Conservation (phyloP, 2,888 invertebrate species). For the Watsonalla cultraria region DNA sequence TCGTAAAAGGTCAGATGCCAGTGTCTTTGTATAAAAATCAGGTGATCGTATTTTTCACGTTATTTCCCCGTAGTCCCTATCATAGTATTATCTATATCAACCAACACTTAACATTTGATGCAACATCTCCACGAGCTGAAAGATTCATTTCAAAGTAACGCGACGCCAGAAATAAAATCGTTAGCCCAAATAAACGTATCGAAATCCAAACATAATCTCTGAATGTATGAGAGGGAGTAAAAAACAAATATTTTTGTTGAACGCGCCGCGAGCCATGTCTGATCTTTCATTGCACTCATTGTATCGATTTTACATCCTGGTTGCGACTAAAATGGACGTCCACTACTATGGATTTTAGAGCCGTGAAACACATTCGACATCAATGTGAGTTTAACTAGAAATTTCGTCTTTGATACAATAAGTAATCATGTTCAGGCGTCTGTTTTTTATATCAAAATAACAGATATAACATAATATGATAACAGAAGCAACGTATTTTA, state of each 20-base stretch:
- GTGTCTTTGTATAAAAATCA: no score
- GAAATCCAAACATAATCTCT: slow-evolving; percentile 3
- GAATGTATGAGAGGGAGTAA: slow-evolving; percentile 6
- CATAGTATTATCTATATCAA: no score
- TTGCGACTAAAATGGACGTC: slow-evolving; percentile 53
- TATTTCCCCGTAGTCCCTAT: no score
- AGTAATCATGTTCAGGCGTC: no score
- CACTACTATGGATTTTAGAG: slow-evolving; percentile 29
- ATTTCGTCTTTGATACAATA: not conserved
- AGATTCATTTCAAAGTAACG: not conserved
- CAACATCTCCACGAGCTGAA: not conserved
- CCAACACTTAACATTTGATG: not conserved
- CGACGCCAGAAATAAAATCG: slow-evolving; percentile 5
- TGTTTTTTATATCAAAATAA: no score
- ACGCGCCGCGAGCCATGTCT: slow-evolving; percentile 40
- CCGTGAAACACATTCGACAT: slow-evolving; percentile 13
- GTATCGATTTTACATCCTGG: slow-evolving; percentile 72
- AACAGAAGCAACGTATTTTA: no score
- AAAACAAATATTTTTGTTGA: slow-evolving; percentile 43
- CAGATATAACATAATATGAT: no score
- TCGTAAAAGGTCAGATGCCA: no score
- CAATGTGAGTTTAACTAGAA: slow-evolving; percentile 8
- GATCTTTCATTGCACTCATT: slow-evolving; percentile 58
- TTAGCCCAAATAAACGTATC: slow-evolving; percentile 12
- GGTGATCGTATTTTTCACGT: no score